Base-by-base conservation (phyloP, 2,888 invertebrate species). In the Deilephila porcellus region DNA sequence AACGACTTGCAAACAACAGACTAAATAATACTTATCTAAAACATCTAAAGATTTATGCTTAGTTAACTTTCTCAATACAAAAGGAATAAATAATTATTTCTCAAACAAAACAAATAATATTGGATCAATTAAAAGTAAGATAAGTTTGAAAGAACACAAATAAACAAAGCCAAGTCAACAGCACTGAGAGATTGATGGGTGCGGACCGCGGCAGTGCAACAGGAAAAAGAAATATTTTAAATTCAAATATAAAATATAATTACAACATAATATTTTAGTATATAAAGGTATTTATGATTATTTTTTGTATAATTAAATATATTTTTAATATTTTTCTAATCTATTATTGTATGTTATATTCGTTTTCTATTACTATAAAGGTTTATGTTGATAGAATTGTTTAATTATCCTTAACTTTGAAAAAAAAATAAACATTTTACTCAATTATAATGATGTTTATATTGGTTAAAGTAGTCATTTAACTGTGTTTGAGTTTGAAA, bases 91-190 rank as follows among this genome's bases (percentile, higher is more conserved):
- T 5, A 56, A 45, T 52, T 0, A 25, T 17, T 29, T 67, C 17
- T 7, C 34, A 34, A 64, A 64, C 34, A n/a, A 67, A 67, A 52
- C n/a, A 52, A 4, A 52, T 52, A 52, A 52, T 67, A 11, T 67
- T 45, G 32, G 11, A 25, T 52, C 45, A 67, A 52, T 67, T 67
- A 67, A 67, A 67, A 67, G 25, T 45, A 45, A 37, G 64, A 45
- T 67, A 67, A 14, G 25, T 67, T 67, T 25, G 67, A 67, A 67
- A 20, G 37, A 20, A 64, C 45, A 52, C 17, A 67, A 25, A 67
- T 67, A 67, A 67, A 67, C 20, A 52, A 52, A 67, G 20, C 14
- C n/a, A n/a, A n/a, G n/a, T 63, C 63, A 63, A 37, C 45, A 64
- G 14, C 17, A 17, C 67, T 25, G 20, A 67, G 52, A 25, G 52